phyloP scores from a whole-genome alignment of 2,888 invertebrate species.

The Allacma fusca region DNA sequence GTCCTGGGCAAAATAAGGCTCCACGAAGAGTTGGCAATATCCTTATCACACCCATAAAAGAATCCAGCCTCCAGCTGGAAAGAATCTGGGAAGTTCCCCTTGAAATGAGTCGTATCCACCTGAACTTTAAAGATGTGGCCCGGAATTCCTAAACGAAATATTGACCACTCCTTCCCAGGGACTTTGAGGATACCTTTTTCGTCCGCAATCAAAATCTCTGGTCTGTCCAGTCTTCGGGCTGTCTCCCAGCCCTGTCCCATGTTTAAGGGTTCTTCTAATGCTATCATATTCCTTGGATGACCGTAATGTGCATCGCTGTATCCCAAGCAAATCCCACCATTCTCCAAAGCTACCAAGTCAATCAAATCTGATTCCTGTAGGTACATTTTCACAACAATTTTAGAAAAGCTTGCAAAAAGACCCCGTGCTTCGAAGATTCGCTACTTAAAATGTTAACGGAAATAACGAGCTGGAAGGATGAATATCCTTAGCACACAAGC shows the following conservation, averaged over 20 bases:
- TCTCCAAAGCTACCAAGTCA: slow-evolving; percentile 68
- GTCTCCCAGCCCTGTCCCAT: slow-evolving; percentile 77
- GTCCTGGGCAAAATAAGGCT: slow-evolving; percentile 66
- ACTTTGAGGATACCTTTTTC: slow-evolving; percentile 70
- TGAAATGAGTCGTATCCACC: slow-evolving; percentile 72
- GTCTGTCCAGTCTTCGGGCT: slow-evolving; percentile 71
- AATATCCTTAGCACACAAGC: too few relatives aligned
- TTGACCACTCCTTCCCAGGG: slow-evolving; percentile 72
- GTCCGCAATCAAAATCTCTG: slow-evolving; percentile 67
- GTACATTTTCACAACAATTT: neutral
- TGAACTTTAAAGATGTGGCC: slow-evolving; percentile 68
- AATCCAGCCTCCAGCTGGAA: slow-evolving; percentile 69
- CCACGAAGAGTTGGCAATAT: slow-evolving; percentile 66
- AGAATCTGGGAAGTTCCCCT: slow-evolving; percentile 72
- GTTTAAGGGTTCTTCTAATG: slow-evolving; percentile 67
- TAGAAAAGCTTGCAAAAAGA: too few relatives aligned
- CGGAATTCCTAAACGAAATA: slow-evolving; percentile 70
- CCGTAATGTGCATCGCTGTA: slow-evolving; percentile 74
- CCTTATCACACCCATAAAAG: slow-evolving; percentile 16
- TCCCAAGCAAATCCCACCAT: slow-evolving; percentile 69
- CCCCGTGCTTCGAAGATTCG: too few relatives aligned
- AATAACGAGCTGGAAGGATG: too few relatives aligned
- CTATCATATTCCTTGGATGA: slow-evolving; percentile 71
- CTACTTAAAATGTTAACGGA: too few relatives aligned
- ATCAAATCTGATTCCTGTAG: slow-evolving; percentile 61